These are phyloP conservation scores for Rhodeus uyekii DNA, from an alignment of 2,797 vertebrate genomes.

Conservation along the genomic window DNA sequence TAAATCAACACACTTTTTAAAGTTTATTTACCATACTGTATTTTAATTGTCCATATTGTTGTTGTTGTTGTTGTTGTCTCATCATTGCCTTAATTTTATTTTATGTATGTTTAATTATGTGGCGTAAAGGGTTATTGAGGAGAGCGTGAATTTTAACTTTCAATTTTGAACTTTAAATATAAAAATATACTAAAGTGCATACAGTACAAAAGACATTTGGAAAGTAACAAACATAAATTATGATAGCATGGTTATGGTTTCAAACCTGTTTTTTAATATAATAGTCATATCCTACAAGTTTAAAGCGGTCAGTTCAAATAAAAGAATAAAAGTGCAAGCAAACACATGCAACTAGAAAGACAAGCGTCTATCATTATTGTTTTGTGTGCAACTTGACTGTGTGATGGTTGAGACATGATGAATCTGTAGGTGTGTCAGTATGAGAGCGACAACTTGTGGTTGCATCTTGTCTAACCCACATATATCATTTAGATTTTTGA, in stretches of 20 bases:
- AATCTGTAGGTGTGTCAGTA: neutral
- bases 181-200: too few relatives aligned
- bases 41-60: too few relatives aligned
- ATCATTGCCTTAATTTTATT: too few relatives aligned
- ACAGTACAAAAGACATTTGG: too few relatives aligned
- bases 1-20: too few relatives aligned
- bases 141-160: too few relatives aligned
- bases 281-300: neutral
- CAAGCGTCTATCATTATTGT: neutral
- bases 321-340: neutral
- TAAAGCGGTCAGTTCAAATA: neutral
- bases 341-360: neutral
- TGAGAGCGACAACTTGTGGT: slow-evolving; percentile 22
- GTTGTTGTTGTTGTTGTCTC: too few relatives aligned
- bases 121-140: too few relatives aligned
- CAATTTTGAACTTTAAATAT: too few relatives aligned
- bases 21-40: too few relatives aligned
- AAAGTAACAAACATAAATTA: neutral
- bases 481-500: neutral
- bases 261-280: neutral
- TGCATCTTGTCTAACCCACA: neutral
- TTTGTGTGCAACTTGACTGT: neutral
- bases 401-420: neutral
- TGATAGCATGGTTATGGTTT: neutral
- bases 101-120: too few relatives aligned